These are phyloP conservation scores for Diploptera punctata DNA, from an alignment of 2,888 invertebrate species.

Conservation along the genomic window DNA sequence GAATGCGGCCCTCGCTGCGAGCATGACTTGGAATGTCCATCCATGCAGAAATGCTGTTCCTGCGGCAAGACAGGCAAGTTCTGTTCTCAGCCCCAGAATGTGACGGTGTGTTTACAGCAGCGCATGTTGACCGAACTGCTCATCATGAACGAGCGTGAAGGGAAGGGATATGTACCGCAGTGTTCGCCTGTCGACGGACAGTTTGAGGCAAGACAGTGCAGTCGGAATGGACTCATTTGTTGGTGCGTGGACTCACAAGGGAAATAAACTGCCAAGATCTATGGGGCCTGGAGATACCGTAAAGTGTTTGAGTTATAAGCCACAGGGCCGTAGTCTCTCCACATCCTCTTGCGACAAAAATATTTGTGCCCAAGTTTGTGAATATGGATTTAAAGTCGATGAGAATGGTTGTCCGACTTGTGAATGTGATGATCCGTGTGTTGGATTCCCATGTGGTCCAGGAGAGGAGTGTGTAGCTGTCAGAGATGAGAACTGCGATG, in stretches of 20 bases:
- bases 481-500: slow-evolving; percentile 62
- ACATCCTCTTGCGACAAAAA: slow-evolving; percentile 66
- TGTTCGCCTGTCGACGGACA: slow-evolving; percentile 69
- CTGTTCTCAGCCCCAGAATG: slow-evolving; percentile 76
- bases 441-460: slow-evolving; percentile 56
- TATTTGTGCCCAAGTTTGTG: slow-evolving; percentile 83
- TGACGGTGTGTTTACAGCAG: slow-evolving; percentile 81
- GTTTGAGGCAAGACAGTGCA: slow-evolving; percentile 79
- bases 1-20: slow-evolving; percentile 68
- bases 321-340: slow-evolving; percentile 48
- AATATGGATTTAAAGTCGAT: slow-evolving; percentile 80
- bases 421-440: slow-evolving; percentile 86
- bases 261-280: slow-evolving; percentile 75
- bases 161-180: slow-evolving; percentile 84
- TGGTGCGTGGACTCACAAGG: slow-evolving; percentile 86
- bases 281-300: slow-evolving; percentile 79
- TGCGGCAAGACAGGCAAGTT: slow-evolving; percentile 72
- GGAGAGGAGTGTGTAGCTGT: slow-evolving; percentile 78
- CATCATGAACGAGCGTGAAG: slow-evolving; percentile 78
- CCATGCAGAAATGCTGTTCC: slow-evolving; percentile 82
- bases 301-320: slow-evolving; percentile 59
- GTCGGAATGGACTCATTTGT: slow-evolving; percentile 83
- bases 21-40: slow-evolving; percentile 82
- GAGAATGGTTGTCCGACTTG: slow-evolving; percentile 80
- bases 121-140: slow-evolving; percentile 77